Evolutionary conservation across 1,140 invertebrate species (phyloP), one percentile per base, ranked within the genome.

Genomic region (Oscheius sp.): DNA sequence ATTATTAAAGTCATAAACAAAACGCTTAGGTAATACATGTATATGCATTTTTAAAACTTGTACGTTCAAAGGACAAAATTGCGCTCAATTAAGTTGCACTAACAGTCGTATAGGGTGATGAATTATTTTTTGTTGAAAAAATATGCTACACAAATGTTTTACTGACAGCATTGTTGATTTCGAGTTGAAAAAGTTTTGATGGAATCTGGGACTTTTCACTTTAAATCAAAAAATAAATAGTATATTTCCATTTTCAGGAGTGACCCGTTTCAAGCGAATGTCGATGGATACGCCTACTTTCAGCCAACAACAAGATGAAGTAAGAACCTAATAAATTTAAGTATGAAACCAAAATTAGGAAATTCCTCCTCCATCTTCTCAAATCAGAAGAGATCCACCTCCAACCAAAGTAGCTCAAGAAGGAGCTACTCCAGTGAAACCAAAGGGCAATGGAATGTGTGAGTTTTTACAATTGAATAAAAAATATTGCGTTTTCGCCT

Each of bases 381-480:
- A n/a, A 28, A 55, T 68, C 35, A 26, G 66, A 65, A 20, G 66
- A 62, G 46, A 68, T 29, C 66, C 62, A 38, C 68, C 69, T 55
- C 34, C 69, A 63, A 18, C 0, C 29, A 42, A 52, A 32, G 29
- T 52, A 18, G 18, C 18, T 29, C 66, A 68, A 59, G 66, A 68
- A 15, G 72, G 68, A 32, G 34, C 75, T 0, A 52, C 36, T 1
- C 75, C 75, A 1, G 72, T 64, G 10, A 76, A 75, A 71, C 75
- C 75, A 1, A 73, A 66, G 52, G 69, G 61, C 46, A 76, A 76
- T 76, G 75, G 75, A 75, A 68, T 75, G 15, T 45, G 75, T 76
- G 15, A 76, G 75, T 36, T 2, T 4, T 28, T 26, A 61, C 18
- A n/a, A n/a, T n/a, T n/a, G n/a, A n/a, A n/a, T n/a, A n/a, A n/a